phyloP scores from a whole-genome alignment of 2,797 vertebrate species.

The Chelmon rostratus region DNA sequence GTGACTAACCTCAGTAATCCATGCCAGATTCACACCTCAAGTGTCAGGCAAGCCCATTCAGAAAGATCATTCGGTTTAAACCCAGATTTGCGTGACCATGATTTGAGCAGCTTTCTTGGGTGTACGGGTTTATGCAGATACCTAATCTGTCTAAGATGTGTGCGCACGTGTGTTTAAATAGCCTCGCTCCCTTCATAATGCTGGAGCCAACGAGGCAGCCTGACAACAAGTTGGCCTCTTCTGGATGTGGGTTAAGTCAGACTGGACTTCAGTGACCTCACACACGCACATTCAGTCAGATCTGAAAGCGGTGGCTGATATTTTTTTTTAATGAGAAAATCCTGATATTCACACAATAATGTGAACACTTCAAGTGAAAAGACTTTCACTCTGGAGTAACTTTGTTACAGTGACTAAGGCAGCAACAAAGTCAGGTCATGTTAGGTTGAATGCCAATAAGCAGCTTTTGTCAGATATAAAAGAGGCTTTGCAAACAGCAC shows the following conservation, averaged over 20 bases:
- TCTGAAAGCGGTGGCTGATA: background rate
- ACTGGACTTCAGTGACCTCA: constrained; percentile 27
- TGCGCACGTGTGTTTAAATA: constrained; percentile 8
- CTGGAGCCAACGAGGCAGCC: constrained; percentile 16
- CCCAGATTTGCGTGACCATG: constrained; percentile 48
- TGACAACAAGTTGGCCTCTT: constrained; percentile 30
- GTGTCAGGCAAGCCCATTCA: constrained; percentile 28
- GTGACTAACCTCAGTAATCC: constrained; percentile 56
- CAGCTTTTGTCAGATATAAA: constrained; percentile 21
- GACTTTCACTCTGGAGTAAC: background rate
- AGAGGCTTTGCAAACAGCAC: constrained; percentile 8
- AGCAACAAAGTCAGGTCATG: constrained; percentile 4
- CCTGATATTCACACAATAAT: background rate
- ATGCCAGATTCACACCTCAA: constrained; percentile 40
- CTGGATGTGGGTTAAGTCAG: constrained; percentile 46
- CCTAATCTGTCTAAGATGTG: constrained; percentile 49
- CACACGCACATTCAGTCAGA: background rate
- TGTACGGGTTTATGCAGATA: constrained; percentile 41
- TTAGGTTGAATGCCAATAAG: constrained; percentile 12
- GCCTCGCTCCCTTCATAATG: constrained; percentile 19
- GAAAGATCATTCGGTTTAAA: constrained; percentile 54
- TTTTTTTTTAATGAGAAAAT: constrained; percentile 32
- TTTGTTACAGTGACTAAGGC: background rate
- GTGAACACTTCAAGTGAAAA: background rate
- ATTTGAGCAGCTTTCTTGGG: constrained; percentile 33